phyloP scores from a whole-genome alignment of 2,113 vertebrate species.

The Melanostigma gelatinosum region DNA sequence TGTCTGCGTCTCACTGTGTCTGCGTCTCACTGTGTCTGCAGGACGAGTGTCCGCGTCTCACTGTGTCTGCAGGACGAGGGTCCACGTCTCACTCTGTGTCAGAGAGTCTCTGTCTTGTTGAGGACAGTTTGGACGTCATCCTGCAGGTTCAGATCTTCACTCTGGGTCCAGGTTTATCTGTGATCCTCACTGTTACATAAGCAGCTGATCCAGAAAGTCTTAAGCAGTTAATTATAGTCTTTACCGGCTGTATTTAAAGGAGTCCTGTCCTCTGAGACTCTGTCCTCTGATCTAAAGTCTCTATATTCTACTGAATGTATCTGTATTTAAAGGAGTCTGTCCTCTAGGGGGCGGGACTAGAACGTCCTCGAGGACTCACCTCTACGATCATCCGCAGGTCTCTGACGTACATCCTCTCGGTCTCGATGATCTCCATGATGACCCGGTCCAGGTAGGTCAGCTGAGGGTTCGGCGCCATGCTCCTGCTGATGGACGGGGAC shows the following conservation, averaged over 20 bases:
- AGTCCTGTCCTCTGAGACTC: neutral
- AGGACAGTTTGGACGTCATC: neutral
- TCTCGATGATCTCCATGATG: constrained; percentile 93
- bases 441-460: constrained; percentile 91
- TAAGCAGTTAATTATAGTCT: constrained; percentile 50
- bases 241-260: neutral
- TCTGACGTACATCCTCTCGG: constrained; percentile 91
- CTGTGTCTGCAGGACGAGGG: neutral
- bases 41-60: too few relatives aligned
- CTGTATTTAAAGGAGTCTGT: neutral
- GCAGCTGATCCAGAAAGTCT: constrained; percentile 39
- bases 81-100: neutral
- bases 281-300: neutral
- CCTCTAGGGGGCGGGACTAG: neutral
- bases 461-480: constrained; percentile 77
- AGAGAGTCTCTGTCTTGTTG: neutral
- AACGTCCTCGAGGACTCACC: constrained; percentile 75
- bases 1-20: too few relatives aligned
- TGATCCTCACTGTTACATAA: constrained; percentile 41
- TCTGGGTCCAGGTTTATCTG: neutral
- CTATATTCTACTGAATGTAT: too few relatives aligned
- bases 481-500: constrained; percentile 34
- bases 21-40: too few relatives aligned
- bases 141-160: neutral
- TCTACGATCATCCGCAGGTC: constrained; percentile 95